These are phyloP conservation scores for Ladona fulva DNA, from an alignment of 1,140 invertebrate species.

Conservation along the genomic window DNA sequence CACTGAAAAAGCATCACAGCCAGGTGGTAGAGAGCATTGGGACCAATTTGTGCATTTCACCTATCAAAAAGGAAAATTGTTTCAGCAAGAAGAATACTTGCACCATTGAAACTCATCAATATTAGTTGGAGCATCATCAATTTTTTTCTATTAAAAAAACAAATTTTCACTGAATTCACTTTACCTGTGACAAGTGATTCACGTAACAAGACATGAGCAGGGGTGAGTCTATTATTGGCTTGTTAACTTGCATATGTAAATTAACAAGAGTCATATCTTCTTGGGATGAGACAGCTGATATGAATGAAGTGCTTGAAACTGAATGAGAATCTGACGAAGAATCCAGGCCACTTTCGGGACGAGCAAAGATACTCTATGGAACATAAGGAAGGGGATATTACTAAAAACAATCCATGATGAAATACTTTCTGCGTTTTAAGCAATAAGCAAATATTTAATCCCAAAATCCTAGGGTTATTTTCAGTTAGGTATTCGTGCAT, in stretches of 20 bases:
- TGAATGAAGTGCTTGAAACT: conserved; percentile 77
- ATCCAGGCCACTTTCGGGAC: not conserved
- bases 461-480: no score
- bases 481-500: no score
- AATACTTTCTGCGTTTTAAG: no score
- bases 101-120: no score
- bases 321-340: conserved; percentile 55
- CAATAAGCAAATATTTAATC: no score
- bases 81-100: not conserved
- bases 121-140: no score
- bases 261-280: conserved; percentile 88
- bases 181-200: conserved; percentile 81
- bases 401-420: no score
- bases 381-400: no score
- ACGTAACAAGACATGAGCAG: conserved; percentile 91
- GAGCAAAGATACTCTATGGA: not conserved
- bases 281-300: conserved; percentile 87
- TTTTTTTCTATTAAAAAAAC: no score
- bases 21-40: conserved; percentile 53
- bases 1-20: conserved; percentile 61
- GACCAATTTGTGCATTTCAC: conserved; percentile 60
- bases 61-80: conserved; percentile 26
- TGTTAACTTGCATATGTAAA: conserved; percentile 90
- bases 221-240: conserved; percentile 86
- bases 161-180: no score